Percentiles rank a stretch among this genome's conserved stretches.
Conservation (phyloP, 2,888 invertebrate genomes). For the Eupithecia subfuscata region DNA sequence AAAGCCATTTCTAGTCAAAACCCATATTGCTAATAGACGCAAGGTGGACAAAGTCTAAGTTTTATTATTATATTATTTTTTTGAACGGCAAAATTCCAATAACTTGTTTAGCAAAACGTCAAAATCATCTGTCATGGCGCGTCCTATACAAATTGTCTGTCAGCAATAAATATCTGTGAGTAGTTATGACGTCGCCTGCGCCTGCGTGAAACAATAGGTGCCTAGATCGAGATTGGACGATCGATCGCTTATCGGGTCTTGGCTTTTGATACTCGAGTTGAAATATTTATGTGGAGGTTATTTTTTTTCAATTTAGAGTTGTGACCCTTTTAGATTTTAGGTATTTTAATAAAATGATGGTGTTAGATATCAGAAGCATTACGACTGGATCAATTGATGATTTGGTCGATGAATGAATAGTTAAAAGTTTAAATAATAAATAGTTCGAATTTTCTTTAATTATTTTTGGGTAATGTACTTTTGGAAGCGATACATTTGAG, state of each 20-base stretch:
- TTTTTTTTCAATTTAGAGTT: not conserved
- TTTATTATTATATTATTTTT: not conserved
- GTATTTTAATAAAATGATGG: too few relatives aligned
- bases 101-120: not conserved
- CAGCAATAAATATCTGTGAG: slow-evolving; percentile 25
- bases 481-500: not conserved
- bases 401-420: too few relatives aligned
- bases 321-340: not conserved
- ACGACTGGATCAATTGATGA: too few relatives aligned
- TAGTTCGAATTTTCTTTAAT: too few relatives aligned
- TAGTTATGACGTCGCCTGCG: slow-evolving; percentile 37
- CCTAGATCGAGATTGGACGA: slow-evolving; percentile 42
- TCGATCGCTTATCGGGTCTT: slow-evolving; percentile 50
- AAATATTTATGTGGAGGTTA: slow-evolving; percentile 1
- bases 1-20: not conserved
- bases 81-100: not conserved
- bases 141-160: slow-evolving; percentile 23
- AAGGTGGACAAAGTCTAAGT: not conserved
- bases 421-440: too few relatives aligned
- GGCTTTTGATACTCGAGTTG: slow-evolving; percentile 7
- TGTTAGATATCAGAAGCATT: too few relatives aligned
- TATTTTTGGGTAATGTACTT: not conserved
- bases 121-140: slow-evolving; percentile 6
- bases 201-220: slow-evolving; percentile 51
- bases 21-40: not conserved